A percentile compares a stretch with the other conserved stretches of the same genome.
Evolutionary conservation across 2,113 vertebrate genomes (phyloP).

Genomic region (Himantopus leucocephalus): DNA sequence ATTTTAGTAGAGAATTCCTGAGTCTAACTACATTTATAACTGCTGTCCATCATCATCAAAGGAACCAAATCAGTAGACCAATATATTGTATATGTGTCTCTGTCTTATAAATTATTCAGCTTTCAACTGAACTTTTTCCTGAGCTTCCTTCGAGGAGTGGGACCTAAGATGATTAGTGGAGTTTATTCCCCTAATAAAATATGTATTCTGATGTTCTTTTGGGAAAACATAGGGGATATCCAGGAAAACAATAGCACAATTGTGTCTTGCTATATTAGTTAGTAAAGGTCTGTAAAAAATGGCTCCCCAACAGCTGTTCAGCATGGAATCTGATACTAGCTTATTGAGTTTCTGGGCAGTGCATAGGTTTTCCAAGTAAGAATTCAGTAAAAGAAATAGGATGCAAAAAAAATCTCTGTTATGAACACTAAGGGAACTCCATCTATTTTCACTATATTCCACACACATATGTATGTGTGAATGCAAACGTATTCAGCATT

Average conservation of each 20-base stretch:
- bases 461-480: neutral
- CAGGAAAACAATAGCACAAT: neutral
- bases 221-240: neutral
- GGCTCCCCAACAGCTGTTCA: neutral
- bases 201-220: neutral
- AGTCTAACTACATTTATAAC: neutral
- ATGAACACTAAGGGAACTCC: neutral
- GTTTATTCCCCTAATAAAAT: neutral
- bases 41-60: neutral
- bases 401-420: neutral
- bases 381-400: neutral
- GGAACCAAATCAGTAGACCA: neutral
- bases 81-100: neutral
- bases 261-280: neutral
- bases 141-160: neutral
- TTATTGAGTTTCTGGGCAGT: neutral
- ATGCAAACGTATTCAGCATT: neutral
- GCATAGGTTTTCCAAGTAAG: neutral
- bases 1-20: neutral
- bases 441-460: neutral
- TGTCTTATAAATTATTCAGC: neutral
- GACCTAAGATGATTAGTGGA: neutral
- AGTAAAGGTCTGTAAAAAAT: neutral
- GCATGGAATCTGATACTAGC: neutral
- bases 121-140: neutral